Evolutionary conservation across 2,113 vertebrate species (phyloP).

Genomic region (Apodemus speciosus): DNA sequence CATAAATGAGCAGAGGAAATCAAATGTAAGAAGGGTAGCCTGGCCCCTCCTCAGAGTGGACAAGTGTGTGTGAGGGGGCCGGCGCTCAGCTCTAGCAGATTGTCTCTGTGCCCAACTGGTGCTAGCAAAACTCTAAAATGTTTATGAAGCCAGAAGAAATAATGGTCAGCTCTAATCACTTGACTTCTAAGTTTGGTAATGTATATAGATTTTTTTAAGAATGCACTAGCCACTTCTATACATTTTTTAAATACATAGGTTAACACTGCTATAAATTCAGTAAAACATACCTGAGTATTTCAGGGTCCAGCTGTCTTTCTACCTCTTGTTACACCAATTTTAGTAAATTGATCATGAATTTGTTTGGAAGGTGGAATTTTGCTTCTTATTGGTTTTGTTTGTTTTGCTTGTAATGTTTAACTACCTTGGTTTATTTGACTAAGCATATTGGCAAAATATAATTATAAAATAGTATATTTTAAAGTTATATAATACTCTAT

Average conservation of each 20-base stretch:
- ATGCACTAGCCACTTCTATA: background rate
- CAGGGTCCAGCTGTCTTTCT: constrained; percentile 3
- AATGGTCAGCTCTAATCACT: background rate
- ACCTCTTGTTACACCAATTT: constrained; percentile 42
- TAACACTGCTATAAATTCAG: background rate
- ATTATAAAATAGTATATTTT: constrained; percentile 23
- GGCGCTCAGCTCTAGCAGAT: background rate
- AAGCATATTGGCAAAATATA: background rate
- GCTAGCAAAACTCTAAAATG: background rate
- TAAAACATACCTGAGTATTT: background rate
- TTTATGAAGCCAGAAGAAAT: background rate
- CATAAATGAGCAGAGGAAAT: background rate
- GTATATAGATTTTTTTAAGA: background rate
- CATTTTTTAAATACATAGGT: background rate
- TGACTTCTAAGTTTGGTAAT: constrained; percentile 48
- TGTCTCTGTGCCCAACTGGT: background rate
- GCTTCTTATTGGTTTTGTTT: constrained; percentile 27
- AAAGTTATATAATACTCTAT: background rate
- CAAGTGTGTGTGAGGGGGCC: background rate
- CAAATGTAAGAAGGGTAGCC: background rate
- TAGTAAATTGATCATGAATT: constrained; percentile 45
- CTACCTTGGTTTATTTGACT: constrained; percentile 26
- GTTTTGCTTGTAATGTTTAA: background rate
- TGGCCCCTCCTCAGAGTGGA: background rate
- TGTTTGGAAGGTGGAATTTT: constrained; percentile 38